Conservation (phyloP, 2,797 vertebrate genomes). For the Liparis tanakae region DNA sequence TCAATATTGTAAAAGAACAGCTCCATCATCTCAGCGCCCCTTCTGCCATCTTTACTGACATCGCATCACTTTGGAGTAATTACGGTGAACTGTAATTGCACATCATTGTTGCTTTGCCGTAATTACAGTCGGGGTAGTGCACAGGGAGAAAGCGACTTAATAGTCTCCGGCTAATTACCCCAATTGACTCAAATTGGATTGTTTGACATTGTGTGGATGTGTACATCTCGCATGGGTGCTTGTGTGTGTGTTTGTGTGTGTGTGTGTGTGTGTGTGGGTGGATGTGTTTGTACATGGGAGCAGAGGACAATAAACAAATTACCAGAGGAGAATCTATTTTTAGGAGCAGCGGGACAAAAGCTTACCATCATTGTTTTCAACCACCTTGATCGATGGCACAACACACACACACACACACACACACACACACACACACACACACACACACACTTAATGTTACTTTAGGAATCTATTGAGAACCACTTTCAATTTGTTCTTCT, state of each 20-base stretch:
- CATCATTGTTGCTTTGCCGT: constrained; percentile 70
- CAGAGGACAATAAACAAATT: constrained; percentile 40
- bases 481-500: background rate
- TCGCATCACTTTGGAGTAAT: constrained; percentile 31
- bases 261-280: constrained; percentile 33
- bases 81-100: constrained; percentile 58
- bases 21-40: constrained; percentile 17
- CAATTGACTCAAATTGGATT: constrained; percentile 76
- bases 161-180: constrained; percentile 75
- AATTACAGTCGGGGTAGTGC: constrained; percentile 74
- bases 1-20: constrained; percentile 31
- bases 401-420: background rate
- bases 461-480: constrained; percentile 6
- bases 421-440: background rate
- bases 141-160: constrained; percentile 68
- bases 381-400: background rate
- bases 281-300: background rate
- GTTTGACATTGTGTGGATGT: constrained; percentile 61
- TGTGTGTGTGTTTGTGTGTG: background rate
- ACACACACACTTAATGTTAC: background rate
- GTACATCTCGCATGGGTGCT: constrained; percentile 18
- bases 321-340: constrained; percentile 35
- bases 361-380: background rate
- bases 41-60: constrained; percentile 42
- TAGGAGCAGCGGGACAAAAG: constrained; percentile 24